These are phyloP conservation scores for Bhutanitis thaidina DNA, from an alignment of 2,888 invertebrate species.

Conservation along the genomic window DNA sequence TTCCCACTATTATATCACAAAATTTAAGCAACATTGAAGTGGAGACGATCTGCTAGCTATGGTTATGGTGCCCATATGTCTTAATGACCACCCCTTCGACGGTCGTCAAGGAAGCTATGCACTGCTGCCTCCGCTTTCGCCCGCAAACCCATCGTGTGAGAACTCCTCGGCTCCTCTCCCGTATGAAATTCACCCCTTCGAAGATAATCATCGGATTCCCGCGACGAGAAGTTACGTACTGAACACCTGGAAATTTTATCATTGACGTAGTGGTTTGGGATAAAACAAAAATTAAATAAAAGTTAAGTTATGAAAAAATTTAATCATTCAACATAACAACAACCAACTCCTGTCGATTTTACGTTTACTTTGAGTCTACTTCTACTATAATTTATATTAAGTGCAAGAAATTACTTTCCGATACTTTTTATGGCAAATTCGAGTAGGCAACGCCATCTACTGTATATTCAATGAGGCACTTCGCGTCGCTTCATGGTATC, in stretches of 20 bases:
- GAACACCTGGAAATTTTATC: conserved; percentile 33
- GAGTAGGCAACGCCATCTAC: conserved; percentile 36
- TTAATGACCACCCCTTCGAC: conserved; percentile 41
- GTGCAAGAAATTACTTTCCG: too few species aligned
- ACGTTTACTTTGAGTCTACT: too few species aligned
- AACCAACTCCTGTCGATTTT: too few species aligned
- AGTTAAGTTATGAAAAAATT: too few species aligned
- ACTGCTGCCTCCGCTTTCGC: conserved; percentile 50
- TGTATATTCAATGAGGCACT: conserved; percentile 22
- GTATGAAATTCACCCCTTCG: conserved; percentile 54
- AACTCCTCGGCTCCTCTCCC: conserved; percentile 40
- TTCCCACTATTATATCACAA: background rate
- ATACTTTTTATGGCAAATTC: too few species aligned
- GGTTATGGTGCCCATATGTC: conserved; percentile 53
- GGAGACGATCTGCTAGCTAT: conserved; percentile 38
- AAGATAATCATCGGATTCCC: conserved; percentile 61
- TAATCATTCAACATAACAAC: too few species aligned
- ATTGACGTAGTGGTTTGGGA: background rate
- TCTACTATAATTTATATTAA: too few species aligned
- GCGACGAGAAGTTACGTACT: conserved; percentile 49
- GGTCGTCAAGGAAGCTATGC: conserved; percentile 53
- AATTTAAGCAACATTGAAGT: background rate
- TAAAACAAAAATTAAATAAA: background rate
- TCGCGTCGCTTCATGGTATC: conserved; percentile 5
- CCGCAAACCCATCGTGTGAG: conserved; percentile 61